These are phyloP conservation scores for Halesus radiatus DNA, from an alignment of 1,140 invertebrate species.

Conservation along the genomic window DNA sequence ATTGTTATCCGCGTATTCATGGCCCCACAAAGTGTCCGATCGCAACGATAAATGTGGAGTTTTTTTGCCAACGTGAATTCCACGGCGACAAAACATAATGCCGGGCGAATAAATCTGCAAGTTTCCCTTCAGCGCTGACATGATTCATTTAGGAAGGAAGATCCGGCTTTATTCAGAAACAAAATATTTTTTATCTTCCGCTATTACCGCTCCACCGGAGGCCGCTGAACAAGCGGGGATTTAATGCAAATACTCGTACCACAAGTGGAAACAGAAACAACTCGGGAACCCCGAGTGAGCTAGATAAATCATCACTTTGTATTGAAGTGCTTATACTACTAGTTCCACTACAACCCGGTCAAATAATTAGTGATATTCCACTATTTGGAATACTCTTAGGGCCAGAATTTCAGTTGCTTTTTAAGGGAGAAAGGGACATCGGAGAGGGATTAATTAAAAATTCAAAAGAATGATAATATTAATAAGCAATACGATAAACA, in stretches of 20 bases:
- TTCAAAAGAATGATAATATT: too few species aligned
- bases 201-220: not conserved
- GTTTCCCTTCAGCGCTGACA: constrained; percentile 46
- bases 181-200: constrained; percentile 43
- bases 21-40: constrained; percentile 16
- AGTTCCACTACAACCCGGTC: too few species aligned
- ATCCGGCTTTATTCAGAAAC: constrained; percentile 29
- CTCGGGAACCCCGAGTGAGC: not conserved
- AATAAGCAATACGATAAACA: too few species aligned
- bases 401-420: too few species aligned
- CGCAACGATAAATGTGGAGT: constrained; percentile 20
- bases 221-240: not conserved
- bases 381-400: too few species aligned
- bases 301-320: too few species aligned
- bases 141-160: constrained; percentile 49
- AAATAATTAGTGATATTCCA: too few species aligned
- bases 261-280: not conserved
- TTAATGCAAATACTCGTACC: constrained; percentile 26
- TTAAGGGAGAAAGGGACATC: too few species aligned
- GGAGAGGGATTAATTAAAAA: too few species aligned
- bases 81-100: constrained; percentile 35
- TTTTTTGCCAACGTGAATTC: constrained; percentile 29
- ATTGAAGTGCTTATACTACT: too few species aligned
- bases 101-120: constrained; percentile 45
- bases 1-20: constrained; percentile 19